Percentiles rank a stretch among this genome's conserved stretches.
phyloP scores from a whole-genome alignment of 2,888 invertebrate genomes.

The Steinernema hermaphroditum region DNA sequence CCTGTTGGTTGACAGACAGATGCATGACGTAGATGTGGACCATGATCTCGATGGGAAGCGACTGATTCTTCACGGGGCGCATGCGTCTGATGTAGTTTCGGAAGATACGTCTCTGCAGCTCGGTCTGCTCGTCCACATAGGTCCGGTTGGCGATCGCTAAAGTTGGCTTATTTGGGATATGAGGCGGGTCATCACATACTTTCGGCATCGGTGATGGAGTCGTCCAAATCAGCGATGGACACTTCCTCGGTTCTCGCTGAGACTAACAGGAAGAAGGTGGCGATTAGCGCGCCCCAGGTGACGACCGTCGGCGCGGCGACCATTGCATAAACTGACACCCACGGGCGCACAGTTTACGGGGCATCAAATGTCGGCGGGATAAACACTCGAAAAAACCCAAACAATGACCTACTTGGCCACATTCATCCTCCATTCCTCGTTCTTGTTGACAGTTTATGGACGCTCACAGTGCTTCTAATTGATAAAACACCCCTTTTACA shows the following conservation, averaged over 20 bases:
- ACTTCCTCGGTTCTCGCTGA: not conserved
- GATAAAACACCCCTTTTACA: no score
- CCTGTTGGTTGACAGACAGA: conserved; percentile 45
- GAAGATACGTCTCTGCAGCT: conserved; percentile 42
- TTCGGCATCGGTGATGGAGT: conserved; percentile 21
- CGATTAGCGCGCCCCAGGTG: not conserved
- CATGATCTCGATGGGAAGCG: conserved; percentile 37
- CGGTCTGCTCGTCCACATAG: conserved; percentile 50
- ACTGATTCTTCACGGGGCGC: conserved; percentile 44
- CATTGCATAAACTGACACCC: conserved; percentile 18
- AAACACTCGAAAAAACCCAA: not conserved
- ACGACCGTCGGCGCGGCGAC: conserved; percentile 7
- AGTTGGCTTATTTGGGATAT: conserved; percentile 3
- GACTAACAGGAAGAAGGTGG: not conserved
- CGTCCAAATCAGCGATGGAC: conserved; percentile 16
- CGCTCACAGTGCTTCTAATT: no score
- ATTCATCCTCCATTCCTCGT: no score
- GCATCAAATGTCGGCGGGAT: conserved; percentile 7
- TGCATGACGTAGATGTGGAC: conserved; percentile 59
- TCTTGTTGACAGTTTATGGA: no score
- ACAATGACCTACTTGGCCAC: no score
- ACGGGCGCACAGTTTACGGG: not conserved
- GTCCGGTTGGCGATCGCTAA: conserved; percentile 46
- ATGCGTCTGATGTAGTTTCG: conserved; percentile 43
- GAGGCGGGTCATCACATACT: not conserved